phyloP scores from a whole-genome alignment of 2,888 invertebrate species.

The Choristoneura rosaceana region DNA sequence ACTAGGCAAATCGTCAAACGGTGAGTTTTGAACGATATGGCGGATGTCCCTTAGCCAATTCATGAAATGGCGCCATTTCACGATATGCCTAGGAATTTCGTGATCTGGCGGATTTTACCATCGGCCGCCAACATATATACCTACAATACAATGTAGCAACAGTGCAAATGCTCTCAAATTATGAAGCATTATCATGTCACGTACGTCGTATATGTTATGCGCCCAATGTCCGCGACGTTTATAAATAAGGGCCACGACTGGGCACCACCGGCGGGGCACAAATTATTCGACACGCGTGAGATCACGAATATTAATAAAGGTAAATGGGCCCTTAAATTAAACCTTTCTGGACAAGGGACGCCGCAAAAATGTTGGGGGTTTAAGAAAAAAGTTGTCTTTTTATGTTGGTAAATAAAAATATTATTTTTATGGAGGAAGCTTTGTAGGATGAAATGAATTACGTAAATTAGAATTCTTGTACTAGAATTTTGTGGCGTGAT shows the following conservation, averaged over 20 bases:
- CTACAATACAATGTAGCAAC: neutral
- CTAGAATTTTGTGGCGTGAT: neutral
- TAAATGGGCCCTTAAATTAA: constrained; percentile 38
- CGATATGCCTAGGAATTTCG: no score
- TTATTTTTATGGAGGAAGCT: neutral
- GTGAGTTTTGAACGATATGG: no score
- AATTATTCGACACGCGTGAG: constrained; percentile 44
- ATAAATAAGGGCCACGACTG: constrained; percentile 25
- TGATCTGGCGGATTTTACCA: no score
- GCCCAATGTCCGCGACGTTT: constrained; percentile 34
- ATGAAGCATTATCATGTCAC: constrained; percentile 32
- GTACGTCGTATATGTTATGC: constrained; percentile 40
- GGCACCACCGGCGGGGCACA: constrained; percentile 28
- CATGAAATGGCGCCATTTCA: no score
- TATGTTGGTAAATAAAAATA: neutral
- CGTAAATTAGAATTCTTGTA: neutral
- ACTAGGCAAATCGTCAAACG: no score
- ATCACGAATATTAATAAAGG: constrained; percentile 46
- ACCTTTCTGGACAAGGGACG: constrained; percentile 25
- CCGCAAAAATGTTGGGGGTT: constrained; percentile 16
- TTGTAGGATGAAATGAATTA: neutral
- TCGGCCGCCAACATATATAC: no score
- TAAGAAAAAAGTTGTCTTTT: neutral
- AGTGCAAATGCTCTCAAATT: constrained; percentile 7
- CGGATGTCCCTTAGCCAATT: no score